Evolutionary conservation across 2,797 vertebrate species (phyloP).

Genomic region (Lacerta bilineata): DNA sequence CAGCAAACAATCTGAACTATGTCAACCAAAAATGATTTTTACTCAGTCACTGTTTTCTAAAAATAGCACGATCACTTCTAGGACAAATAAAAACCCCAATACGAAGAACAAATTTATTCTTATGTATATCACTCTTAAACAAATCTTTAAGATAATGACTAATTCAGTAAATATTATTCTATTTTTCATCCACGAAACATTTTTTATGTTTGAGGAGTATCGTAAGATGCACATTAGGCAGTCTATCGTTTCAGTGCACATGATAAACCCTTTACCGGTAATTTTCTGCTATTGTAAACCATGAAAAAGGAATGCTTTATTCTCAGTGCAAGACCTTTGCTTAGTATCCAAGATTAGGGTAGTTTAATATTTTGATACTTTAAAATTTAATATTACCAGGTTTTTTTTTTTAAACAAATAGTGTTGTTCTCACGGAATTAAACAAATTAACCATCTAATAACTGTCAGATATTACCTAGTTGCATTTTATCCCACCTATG

Average conservation of each 20-base stretch:
- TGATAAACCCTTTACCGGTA: background rate
- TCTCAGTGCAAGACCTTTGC: background rate
- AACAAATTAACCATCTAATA: background rate
- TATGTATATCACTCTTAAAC: background rate
- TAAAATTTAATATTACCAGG: background rate
- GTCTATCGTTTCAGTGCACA: background rate
- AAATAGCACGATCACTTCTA: background rate
- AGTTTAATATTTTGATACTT: background rate
- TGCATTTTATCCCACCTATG: background rate
- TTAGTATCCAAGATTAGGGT: background rate
- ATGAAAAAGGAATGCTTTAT: background rate
- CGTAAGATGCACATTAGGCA: background rate
- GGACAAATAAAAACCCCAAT: background rate
- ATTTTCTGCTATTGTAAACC: rapidly evolving
- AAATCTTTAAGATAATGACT: too few species aligned
- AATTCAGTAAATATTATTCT: background rate
- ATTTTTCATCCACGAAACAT: background rate
- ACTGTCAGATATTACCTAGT: background rate
- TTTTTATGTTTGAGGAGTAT: background rate
- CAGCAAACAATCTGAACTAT: background rate
- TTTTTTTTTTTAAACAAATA: too few species aligned
- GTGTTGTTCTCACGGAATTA: background rate
- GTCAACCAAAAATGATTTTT: background rate
- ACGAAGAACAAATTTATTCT: background rate
- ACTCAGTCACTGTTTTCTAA: background rate